Evolutionary conservation across 2,888 invertebrate species (phyloP), one percentile per base, ranked within the genome.

Genomic region (Sminthurides aquaticus): DNA sequence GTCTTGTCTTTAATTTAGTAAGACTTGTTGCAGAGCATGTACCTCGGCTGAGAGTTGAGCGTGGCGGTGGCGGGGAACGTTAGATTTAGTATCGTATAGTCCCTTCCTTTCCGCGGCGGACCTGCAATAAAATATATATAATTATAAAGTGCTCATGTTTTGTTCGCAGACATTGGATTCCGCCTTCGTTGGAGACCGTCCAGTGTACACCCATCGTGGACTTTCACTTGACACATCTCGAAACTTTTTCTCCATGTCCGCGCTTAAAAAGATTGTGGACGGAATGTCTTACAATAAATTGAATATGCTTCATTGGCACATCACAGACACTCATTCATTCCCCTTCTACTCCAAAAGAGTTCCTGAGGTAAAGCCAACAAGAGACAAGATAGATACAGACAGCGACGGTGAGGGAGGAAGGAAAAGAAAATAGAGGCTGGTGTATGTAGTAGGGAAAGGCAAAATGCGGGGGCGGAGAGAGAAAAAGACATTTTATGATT

Each of bases 261-360:
- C 83, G 48, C 85, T 91, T 8, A 83, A 85, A 74, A 84, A 83
- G 70, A 87, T 88, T 58, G 81, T 94, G 70, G 89, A 93, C 74
- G 94, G 86, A 0, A 90, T 96, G 89, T 87, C 89, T 0, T 84
- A 88, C 20, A 87, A 87, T 57, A 96, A 96, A 79, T 62, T 82
- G 75, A 83, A 83, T 72, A 81, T 82, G 27, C 77, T 83, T 67
- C 83, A 83, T 72, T 82, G 82, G 82, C 76, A 76, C 62, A 72
- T 76, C 52, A 76, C 76, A 1, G 83, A 83, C 75, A 80, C 82
- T 64, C 80, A 81, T 70, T 80, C 82, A 0, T 83, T 82, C 74
- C 82, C 83, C 3, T 80, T 81, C 71, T 80, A 80, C 71, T 75
- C 77, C 48, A 76, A 76, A 27, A 79, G 70, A 22, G 64, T 69